These are phyloP conservation scores for Lethenteron camtschaticum DNA, from an alignment of 2,113 vertebrate species.

Conservation along the genomic window DNA sequence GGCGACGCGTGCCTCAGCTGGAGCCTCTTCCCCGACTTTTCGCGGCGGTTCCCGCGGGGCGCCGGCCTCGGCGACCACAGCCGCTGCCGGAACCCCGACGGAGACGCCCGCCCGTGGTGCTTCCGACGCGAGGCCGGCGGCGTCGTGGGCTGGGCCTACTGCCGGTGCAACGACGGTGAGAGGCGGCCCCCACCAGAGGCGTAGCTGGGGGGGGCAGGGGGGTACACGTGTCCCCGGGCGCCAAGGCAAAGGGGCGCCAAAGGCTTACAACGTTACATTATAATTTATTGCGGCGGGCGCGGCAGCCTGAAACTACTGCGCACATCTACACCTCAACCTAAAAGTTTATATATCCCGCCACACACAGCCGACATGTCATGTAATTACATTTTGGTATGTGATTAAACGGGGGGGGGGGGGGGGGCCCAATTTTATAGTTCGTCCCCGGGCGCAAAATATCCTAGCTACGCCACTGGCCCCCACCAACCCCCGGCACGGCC, in stretches of 20 bases:
- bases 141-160: slow-evolving; percentile 54
- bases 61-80: slow-evolving; percentile 53
- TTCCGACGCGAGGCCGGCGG: slow-evolving; percentile 57
- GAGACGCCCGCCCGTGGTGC: slow-evolving; percentile 51
- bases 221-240: no score
- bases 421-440: no score
- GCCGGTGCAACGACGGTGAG: slow-evolving; percentile 61
- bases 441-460: background rate
- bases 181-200: background rate
- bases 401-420: no score
- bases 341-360: no score
- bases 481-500: background rate
- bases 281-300: no score
- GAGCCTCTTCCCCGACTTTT: slow-evolving; percentile 61
- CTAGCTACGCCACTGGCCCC: background rate
- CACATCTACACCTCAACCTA: background rate
- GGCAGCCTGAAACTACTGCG: no score
- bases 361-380: no score
- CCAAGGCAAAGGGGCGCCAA: no score
- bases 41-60: slow-evolving; percentile 52
- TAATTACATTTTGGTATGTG: no score
- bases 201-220: background rate
- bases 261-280: no score
- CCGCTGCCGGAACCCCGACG: slow-evolving; percentile 59
- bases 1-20: slow-evolving; percentile 50